These are phyloP conservation scores for Trachymyrmex septentrionalis DNA, from an alignment of 1,140 invertebrate species.

Conservation along the genomic window DNA sequence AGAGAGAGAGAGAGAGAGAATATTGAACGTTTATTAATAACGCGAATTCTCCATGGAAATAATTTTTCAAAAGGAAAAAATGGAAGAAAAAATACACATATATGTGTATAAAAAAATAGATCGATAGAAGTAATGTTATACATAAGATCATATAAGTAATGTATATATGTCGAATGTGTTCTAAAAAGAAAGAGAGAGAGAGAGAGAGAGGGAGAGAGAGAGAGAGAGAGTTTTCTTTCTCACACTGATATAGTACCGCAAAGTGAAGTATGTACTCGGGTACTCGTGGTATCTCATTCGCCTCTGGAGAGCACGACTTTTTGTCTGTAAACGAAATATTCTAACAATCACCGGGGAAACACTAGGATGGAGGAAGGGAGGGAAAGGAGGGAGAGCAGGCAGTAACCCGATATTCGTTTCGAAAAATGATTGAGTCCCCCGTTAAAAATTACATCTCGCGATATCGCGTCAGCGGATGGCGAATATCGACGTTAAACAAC, in stretches of 20 bases:
- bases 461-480: slow-evolving; percentile 16
- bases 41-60: not conserved
- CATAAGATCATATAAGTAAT: not conserved
- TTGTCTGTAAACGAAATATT: slow-evolving; percentile 42
- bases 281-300: slow-evolving; percentile 6
- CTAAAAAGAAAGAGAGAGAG: not conserved
- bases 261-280: not conserved
- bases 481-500: slow-evolving; percentile 43
- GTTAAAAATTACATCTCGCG: slow-evolving; percentile 53
- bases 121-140: not conserved
- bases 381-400: not conserved
- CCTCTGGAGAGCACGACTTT: slow-evolving; percentile 39
- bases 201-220: no score
- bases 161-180: not conserved
- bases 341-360: slow-evolving; percentile 52
- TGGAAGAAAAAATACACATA: not conserved
- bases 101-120: slow-evolving; percentile 15
- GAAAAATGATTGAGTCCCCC: slow-evolving; percentile 55
- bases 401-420: slow-evolving; percentile 53
- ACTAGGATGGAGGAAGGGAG: not conserved
- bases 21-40: not conserved
- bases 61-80: not conserved
- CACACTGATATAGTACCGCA: no score
- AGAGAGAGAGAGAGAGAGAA: no score
- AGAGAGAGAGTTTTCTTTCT: not conserved